A percentile compares a stretch with the other conserved stretches of the same genome.
phyloP scores from a whole-genome alignment of 2,113 vertebrate species.

The Tenebrosternarchus preto region DNA sequence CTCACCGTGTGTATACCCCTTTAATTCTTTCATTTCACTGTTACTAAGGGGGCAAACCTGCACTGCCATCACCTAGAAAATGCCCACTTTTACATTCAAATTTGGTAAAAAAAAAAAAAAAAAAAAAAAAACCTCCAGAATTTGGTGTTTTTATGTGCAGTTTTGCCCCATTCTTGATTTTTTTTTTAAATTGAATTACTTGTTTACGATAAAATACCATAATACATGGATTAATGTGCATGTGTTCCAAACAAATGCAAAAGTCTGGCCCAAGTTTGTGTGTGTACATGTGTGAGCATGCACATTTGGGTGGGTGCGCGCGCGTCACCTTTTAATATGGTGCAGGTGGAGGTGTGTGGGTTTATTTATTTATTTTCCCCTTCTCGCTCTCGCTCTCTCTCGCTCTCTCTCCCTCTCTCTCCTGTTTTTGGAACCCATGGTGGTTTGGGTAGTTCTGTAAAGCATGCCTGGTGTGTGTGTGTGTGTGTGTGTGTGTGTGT shows the following conservation, averaged over 20 bases:
- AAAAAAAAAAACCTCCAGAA: background rate
- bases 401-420: background rate
- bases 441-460: slow-evolving; percentile 22
- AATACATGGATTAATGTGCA: background rate
- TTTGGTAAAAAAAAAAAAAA: background rate
- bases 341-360: no score
- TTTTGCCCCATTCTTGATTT: slow-evolving; percentile 64
- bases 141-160: slow-evolving; percentile 59
- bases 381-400: no score
- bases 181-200: slow-evolving; percentile 56
- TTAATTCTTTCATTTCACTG: slow-evolving; percentile 70
- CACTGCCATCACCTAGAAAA: background rate
- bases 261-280: background rate
- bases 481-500: slow-evolving; percentile 1
- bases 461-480: background rate
- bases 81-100: background rate
- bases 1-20: slow-evolving; percentile 95
- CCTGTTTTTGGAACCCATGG: background rate
- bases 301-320: background rate
- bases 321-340: background rate
- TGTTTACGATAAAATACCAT: background rate
- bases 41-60: slow-evolving; percentile 72
- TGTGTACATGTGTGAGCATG: background rate
- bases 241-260: background rate
- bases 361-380: no score